Evolutionary conservation across 2,888 invertebrate species (phyloP).

Genomic region (Magallana nippona): DNA sequence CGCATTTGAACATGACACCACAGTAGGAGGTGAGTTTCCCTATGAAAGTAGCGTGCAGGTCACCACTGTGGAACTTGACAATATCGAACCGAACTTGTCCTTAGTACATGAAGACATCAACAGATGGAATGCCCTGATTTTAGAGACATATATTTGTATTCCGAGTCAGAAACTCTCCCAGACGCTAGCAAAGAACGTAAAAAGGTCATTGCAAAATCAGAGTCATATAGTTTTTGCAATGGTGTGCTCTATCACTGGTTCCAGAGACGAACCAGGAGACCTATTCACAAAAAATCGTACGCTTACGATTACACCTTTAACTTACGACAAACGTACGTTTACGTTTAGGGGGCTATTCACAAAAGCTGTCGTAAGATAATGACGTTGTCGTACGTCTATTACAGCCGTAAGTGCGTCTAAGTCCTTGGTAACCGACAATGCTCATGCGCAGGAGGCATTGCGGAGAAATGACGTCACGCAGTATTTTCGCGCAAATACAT

Average conservation of each 20-base stretch:
- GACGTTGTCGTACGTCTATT: too few species aligned
- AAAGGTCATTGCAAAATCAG: constrained; percentile 19
- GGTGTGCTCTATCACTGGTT: constrained; percentile 44
- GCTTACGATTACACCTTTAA: too few species aligned
- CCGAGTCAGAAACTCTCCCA: constrained; percentile 27
- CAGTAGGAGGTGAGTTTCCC: background rate
- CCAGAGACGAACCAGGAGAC: constrained; percentile 31
- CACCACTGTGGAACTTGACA: too few species aligned
- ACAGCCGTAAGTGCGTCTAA: too few species aligned
- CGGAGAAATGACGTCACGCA: too few species aligned
- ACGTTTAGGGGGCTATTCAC: too few species aligned
- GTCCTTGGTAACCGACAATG: constrained; percentile 42
- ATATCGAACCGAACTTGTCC: too few species aligned
- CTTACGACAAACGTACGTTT: too few species aligned
- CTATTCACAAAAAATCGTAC: too few species aligned
- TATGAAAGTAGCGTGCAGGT: too few species aligned
- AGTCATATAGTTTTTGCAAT: constrained; percentile 42
- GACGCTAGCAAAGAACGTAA: background rate
- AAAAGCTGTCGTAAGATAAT: background rate
- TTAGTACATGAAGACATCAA: background rate
- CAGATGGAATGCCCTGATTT: constrained; percentile 35
- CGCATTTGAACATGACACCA: background rate
- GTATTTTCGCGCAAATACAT: constrained; percentile 14
- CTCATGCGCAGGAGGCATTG: too few species aligned
- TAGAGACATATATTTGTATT: constrained; percentile 15